Base-by-base conservation (phyloP, 2,797 vertebrate species). In the Nyctalus aviator region DNA sequence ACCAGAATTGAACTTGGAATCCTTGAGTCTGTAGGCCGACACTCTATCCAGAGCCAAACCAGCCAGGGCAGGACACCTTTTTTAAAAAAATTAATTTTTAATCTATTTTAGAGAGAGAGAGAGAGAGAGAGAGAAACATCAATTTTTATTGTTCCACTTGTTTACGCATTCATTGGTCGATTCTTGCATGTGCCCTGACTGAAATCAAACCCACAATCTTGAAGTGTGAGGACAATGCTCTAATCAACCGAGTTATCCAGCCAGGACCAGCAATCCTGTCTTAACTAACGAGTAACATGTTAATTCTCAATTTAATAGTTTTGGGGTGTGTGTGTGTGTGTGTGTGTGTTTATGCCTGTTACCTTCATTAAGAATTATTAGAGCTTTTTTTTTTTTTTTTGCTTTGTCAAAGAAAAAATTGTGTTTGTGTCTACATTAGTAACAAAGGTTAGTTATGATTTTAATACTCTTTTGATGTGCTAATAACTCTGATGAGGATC, bases 311-410 rank as follows among this genome's bases (percentile, higher is more conserved):
- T 30, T 21, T 72, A 84, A 68, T 88, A 41, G 46, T 81, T 94
- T 85, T 59, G 10, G 4, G 27, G 23, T 59, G 57, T 59, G 57
- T 59, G 46, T 48, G 44, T 44, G 44, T 44, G 44, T 44, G 48
- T 50, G 57, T 59, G 25, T 62, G 25, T 85, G 41, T 75, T 82
- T 44, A 41, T 53, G 27, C 27, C 30, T 75, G 10, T n/a, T 85
- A 23, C 75, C 37, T 66, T 90, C 81, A 79, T 92, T 88, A 84
- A 73, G 62, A 76, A 78, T 95, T 41, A 75, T 90, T 93, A 89
- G 48, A 50, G 14, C 59, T 59, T 62, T 87, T 78, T 64, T 53
- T 78, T 64, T 53, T 55, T 72, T 55, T 90, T 72, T 21, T 35
- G 20, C 25, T 66, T 50, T 12, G 3, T 88, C 87, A 66, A 41